These are phyloP conservation scores for Strigamia crassipes DNA, from an alignment of 2,888 invertebrate species.

Conservation along the genomic window DNA sequence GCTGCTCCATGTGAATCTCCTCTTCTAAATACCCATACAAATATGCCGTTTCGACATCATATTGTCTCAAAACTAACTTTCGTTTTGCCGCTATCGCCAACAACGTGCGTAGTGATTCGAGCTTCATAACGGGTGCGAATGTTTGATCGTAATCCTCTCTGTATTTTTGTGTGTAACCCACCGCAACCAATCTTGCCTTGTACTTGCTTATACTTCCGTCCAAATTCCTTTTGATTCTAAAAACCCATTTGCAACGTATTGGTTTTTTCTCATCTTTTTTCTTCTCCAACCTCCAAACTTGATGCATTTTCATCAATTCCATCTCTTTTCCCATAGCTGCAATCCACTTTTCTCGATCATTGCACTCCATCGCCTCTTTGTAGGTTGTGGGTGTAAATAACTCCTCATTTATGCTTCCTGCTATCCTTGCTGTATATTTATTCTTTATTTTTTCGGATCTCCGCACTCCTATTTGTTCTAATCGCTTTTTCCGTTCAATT, in stretches of 20 bases:
- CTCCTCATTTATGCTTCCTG: no score
- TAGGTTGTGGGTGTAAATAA: neutral
- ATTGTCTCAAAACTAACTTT: constrained; percentile 24
- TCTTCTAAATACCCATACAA: constrained; percentile 48
- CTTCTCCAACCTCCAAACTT: constrained; percentile 45
- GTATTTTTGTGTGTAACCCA: constrained; percentile 47
- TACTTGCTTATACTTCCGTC: constrained; percentile 47
- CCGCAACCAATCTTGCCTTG: constrained; percentile 48
- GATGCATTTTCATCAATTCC: constrained; percentile 43
- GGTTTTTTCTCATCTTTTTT: constrained; percentile 43
- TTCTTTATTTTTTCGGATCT: no score
- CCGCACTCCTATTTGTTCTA: no score
- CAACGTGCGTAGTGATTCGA: constrained; percentile 41
- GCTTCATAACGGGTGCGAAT: constrained; percentile 45
- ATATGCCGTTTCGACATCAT: neutral
- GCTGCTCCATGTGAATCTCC: constrained; percentile 48
- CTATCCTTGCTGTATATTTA: no score
- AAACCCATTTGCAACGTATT: constrained; percentile 50
- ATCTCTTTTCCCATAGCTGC: constrained; percentile 46
- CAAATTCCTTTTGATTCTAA: constrained; percentile 48
- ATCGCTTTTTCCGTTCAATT: no score
- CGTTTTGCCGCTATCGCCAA: constrained; percentile 45
- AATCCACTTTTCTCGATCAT: neutral
- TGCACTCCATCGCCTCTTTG: neutral
- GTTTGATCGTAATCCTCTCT: constrained; percentile 48